Base-by-base conservation (phyloP, 2,113 vertebrate species). In the Hymenochirus boettgeri region DNA sequence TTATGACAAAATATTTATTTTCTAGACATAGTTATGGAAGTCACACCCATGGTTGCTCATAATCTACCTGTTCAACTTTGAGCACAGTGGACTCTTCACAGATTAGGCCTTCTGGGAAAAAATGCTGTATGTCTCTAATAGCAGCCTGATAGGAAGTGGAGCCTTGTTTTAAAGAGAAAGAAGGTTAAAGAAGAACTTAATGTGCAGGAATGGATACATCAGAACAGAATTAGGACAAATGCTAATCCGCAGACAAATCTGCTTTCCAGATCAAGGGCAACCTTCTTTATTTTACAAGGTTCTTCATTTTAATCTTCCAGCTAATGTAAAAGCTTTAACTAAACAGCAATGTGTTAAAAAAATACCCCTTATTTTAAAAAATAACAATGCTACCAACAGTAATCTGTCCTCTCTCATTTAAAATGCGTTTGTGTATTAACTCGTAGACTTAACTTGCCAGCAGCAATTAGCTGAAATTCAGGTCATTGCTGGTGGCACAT, bases 51-150 rank as follows among this genome's bases (percentile, higher is more conserved):
- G 17, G 2, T 5, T 1, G 6, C 2, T 42, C 17, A 13, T 15
- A 2, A 11, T 60, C 29, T 78, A 86, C 86, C 86, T 84, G 67
- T 9, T 86, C 74, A 23, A 75, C 72, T 70, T 77, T 77, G 73
- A 75, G 65, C 0, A 65, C 37, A 61, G 57, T 72, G 31, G 60
- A 73, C 19, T 76, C 56, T 1, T 75, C 33, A 21, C 73, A 83
- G 70, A 82, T 82, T 23, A 89, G 67, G 11, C 82, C 85, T 58
- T 85, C 80, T 55, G 86, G 81, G 70, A 88, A 90, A 73, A 88
- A 70, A 65, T 72, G 56, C 66, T 79, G 84, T 61, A 82, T 64
- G 63, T 89, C 84, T 71, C 22, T 45, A 18, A 83, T 66, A 52
- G 86, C 82, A 62, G 61, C 54, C 15, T 70, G 50, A 62, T 86